These are phyloP conservation scores for Euglossa dilemma DNA, from an alignment of 1,140 invertebrate species.

Conservation along the genomic window DNA sequence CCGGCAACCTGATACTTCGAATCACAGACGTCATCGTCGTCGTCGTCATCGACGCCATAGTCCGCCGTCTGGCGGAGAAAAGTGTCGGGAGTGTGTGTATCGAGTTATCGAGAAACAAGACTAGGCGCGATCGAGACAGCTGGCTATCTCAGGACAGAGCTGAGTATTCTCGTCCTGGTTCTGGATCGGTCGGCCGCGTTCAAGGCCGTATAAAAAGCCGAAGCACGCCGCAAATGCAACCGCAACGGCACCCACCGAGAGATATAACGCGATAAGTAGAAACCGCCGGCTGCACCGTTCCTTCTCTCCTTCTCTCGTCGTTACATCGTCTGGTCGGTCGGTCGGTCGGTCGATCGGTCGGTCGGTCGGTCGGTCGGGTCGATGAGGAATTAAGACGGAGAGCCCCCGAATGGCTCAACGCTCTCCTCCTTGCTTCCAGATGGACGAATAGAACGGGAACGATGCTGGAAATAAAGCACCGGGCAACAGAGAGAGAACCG, in stretches of 20 bases:
- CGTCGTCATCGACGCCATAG: not conserved
- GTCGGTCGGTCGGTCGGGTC: not conserved
- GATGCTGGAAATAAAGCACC: not conserved
- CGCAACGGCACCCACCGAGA: constrained; percentile 68
- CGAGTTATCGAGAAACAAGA: constrained; percentile 20
- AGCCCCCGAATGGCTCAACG: not conserved
- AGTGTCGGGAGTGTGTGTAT: not conserved
- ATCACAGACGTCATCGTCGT: no score
- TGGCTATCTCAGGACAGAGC: constrained; percentile 32
- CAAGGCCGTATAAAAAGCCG: constrained; percentile 69
- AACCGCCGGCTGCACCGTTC: constrained; percentile 52
- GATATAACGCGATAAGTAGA: constrained; percentile 61
- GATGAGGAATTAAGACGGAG: constrained; percentile 10
- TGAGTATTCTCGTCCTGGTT: constrained; percentile 56
- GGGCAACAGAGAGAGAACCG: constrained; percentile 25
- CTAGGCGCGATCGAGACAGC: constrained; percentile 37
- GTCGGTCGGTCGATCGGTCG: not conserved
- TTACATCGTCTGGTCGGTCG: not conserved
- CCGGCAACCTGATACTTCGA: no score
- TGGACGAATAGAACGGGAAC: not conserved
- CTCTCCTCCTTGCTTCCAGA: no score
- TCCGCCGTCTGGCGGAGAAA: not conserved
- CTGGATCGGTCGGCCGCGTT: constrained; percentile 55
- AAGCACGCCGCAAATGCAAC: constrained; percentile 66
- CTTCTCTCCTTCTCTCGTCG: constrained; percentile 17